Base-by-base conservation (phyloP, 2,113 vertebrate genomes). In the Pelmatolapia mariae region DNA sequence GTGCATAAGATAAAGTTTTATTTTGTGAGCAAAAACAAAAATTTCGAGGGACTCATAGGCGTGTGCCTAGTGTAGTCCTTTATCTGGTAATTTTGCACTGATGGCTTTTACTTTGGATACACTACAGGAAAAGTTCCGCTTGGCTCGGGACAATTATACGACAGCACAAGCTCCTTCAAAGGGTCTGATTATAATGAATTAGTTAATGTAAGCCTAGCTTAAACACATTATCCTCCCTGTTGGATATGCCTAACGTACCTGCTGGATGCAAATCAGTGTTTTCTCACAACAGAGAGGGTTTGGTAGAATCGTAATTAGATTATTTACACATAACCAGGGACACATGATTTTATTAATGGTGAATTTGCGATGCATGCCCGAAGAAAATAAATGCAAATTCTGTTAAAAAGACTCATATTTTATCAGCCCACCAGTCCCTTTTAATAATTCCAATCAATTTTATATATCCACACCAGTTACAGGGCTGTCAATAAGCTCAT, bases 151-250 rank as follows among this genome's bases (percentile, higher is more conserved):
- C 56, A 33, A 40, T 57, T 40, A 59, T 40, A 86, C 78, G 15
- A 78, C 24, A 26, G 13, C 54, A 57, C 66, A 78, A 85, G 85
- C 86, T 50, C 52, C 31, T 68, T 76, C 81, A 53, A 79, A 80
- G 68, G 86, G 56, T 84, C 63, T 83, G 63, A 86, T 93, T 83
- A 89, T 84, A 66, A 87, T 82, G 85, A 88, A 86, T 89, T 86
- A 86, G 86, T 89, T 80, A 15, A 86, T 40, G 56, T 87, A 66
- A 87, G 33, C 79, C 86, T 47, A 33, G 57, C 56, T 85, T 91
- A 79, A 89, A 89, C 54, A 52, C 79, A 80, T 63, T 85, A 47
- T 38, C 66, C 38, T 84, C 85, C 84, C 84, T 18, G 56, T 13
- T 63, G 90, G 78, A 89, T 54, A 53, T 9, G n/a, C 10, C 38